Conservation (phyloP, 1,140 invertebrate species). For the Drosophila mayri region DNA sequence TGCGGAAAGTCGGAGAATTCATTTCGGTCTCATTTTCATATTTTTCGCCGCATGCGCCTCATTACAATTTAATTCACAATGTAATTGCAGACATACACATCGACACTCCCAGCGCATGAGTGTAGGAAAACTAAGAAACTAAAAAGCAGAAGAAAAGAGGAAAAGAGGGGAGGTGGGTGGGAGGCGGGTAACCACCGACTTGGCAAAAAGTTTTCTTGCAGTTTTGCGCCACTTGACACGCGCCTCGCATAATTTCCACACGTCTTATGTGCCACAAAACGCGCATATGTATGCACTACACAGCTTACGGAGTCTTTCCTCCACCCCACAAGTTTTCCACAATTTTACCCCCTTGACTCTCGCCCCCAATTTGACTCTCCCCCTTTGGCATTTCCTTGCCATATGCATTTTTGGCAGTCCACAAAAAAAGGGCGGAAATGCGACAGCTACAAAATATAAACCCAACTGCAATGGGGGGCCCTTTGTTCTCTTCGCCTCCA, state of each 20-base stretch:
- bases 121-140: constrained; percentile 17
- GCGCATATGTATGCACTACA: constrained; percentile 42
- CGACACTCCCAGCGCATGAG: not conserved
- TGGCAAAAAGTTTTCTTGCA: constrained; percentile 60
- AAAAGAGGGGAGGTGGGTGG: too few species aligned
- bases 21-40: constrained; percentile 68
- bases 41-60: constrained; percentile 78
- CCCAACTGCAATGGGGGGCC: constrained; percentile 40
- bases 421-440: constrained; percentile 66
- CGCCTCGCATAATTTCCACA: constrained; percentile 75
- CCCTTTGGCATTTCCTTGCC: constrained; percentile 26
- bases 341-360: not conserved
- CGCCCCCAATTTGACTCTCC: not conserved
- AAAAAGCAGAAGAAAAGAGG: not conserved
- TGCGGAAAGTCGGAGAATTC: constrained; percentile 32
- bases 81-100: constrained; percentile 66
- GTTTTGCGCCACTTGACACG: constrained; percentile 71
- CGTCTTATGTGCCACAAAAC: constrained; percentile 38
- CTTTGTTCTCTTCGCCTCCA: constrained; percentile 22
- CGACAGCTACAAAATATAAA: constrained; percentile 67
- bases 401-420: constrained; percentile 77
- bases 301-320: not conserved
- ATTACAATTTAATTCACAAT: constrained; percentile 84
- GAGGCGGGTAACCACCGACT: constrained; percentile 29
- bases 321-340: not conserved